A percentile compares a stretch with the other conserved stretches of the same genome.
Evolutionary conservation across 1,140 invertebrate species (phyloP).

Genomic region (Drosophila sproati): DNA sequence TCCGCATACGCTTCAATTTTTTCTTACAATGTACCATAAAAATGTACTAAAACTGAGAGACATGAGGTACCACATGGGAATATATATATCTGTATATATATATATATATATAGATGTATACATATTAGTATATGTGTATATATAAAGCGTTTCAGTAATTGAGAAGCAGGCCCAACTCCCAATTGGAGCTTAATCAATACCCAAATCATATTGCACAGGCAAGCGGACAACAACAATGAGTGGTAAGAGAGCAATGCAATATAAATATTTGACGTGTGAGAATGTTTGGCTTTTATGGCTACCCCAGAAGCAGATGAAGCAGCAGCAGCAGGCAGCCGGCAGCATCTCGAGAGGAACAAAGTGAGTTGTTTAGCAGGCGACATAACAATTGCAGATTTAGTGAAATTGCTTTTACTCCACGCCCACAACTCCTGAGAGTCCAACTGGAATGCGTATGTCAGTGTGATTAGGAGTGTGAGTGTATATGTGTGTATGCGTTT

Average conservation of each 20-base stretch:
- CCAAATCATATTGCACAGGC: slow-evolving; percentile 56
- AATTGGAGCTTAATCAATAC: slow-evolving; percentile 74
- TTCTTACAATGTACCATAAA: slow-evolving; percentile 63
- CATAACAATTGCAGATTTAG: slow-evolving; percentile 83
- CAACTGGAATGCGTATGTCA: slow-evolving; percentile 32
- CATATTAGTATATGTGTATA: neutral
- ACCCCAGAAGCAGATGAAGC: slow-evolving; percentile 30
- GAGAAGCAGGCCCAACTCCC: slow-evolving; percentile 41
- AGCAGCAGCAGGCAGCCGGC: slow-evolving; percentile 1
- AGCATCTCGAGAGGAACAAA: slow-evolving; percentile 25
- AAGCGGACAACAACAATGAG: slow-evolving; percentile 6
- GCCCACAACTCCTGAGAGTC: slow-evolving; percentile 20
- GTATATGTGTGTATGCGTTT: slow-evolving; percentile 30
- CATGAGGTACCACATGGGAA: slow-evolving; percentile 44
- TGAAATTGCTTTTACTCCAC: slow-evolving; percentile 76
- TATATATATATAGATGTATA: no score
- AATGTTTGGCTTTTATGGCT: slow-evolving; percentile 67
- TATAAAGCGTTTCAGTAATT: slow-evolving; percentile 76
- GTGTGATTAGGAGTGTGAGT: neutral
- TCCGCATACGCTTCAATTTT: slow-evolving; percentile 7
- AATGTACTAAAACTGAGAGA: slow-evolving; percentile 58
- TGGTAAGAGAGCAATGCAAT: slow-evolving; percentile 59
- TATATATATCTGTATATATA: neutral
- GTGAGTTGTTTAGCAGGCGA: slow-evolving; percentile 80
- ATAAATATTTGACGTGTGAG: slow-evolving; percentile 82